Base-by-base conservation (phyloP, 2,113 vertebrate genomes). In the Grammomys surdaster region DNA sequence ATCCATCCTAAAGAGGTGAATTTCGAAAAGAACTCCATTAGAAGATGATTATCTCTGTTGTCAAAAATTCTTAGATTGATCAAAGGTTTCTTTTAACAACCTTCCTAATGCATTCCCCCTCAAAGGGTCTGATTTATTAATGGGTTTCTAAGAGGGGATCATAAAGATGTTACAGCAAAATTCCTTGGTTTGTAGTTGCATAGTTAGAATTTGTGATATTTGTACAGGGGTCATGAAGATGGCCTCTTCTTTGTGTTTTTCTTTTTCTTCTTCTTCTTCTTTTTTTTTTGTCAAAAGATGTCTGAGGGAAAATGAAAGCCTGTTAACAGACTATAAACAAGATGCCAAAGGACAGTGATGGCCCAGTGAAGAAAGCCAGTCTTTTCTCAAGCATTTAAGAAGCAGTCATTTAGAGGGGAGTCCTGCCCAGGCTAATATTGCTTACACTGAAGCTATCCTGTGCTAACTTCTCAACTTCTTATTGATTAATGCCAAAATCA, bases 191-290 rank as follows among this genome's bases (percentile, higher is more conserved):
- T 96, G 56, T 91, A 88, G 81, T 82, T 78, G 81, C 92, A 46
- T 96, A 95, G 96, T 95, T 97, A 92, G 73, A 96, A 95, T 96
- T 95, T 97, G 93, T 95, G 96, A 93, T 96, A 96, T 97, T 97
- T 97, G n/a, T 96, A 89, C 20, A 96, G 78, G 51, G 88, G 81
- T 89, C 89, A 85, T 67, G 28, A 65, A 60, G 84, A 89, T 95
- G n/a, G 40, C 40, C 87, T 28, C 60, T 86, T 33, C 63, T 86
- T 48, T 31, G 51, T 51, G 40, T 40, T 40, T 40, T 31, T 56
- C 17, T 51, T 43, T 9, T 9, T 84, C 12, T 5, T 89, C 60
- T 63, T 63, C 19, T 86, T 75, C 28, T 86, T 72, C 46, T n/a
- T 90, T 43, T 40, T 43, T 75, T 40, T 40, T 40, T 40, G 89